These are phyloP conservation scores for Empidonax traillii DNA, from an alignment of 2,113 vertebrate species.

Conservation along the genomic window DNA sequence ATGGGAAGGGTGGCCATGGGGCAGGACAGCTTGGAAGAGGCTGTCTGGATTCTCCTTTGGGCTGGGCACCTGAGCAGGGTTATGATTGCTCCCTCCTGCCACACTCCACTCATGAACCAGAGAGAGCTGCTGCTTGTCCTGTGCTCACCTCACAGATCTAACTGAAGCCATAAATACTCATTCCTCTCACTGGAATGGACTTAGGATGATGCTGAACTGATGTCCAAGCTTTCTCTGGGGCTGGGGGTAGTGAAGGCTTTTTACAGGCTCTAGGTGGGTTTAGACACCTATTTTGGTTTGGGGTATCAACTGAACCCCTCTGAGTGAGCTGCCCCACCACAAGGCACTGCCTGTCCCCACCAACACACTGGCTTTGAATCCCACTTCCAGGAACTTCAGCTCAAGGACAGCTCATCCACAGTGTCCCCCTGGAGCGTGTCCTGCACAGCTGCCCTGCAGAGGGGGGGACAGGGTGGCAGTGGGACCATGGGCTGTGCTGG, in stretches of 20 bases:
- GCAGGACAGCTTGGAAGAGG: neutral
- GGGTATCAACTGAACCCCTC: rapidly evolving
- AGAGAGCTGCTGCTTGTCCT: neutral
- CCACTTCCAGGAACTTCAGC: rapidly evolving
- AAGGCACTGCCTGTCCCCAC: neutral
- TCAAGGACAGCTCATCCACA: neutral
- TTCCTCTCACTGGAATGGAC: neutral
- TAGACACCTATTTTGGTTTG: neutral
- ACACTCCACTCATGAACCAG: rapidly evolving
- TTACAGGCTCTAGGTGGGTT: neutral
- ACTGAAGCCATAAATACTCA: neutral
- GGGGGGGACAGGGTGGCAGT: neutral
- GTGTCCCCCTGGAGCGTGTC: rapidly evolving
- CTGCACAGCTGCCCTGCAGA: rapidly evolving
- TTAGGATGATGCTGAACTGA: rapidly evolving
- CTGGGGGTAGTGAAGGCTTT: neutral
- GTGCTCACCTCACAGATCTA: rapidly evolving
- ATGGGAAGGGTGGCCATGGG: rapidly evolving
- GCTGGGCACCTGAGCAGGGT: neutral
- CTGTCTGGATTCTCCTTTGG: neutral
- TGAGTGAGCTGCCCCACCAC: rapidly evolving
- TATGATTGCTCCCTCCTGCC: neutral
- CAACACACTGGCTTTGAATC: rapidly evolving
- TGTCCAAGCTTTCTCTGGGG: neutral
- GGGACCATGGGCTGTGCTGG: neutral